These are phyloP conservation scores for Campoplex nolae DNA, from an alignment of 2,888 invertebrate genomes.

Conservation along the genomic window DNA sequence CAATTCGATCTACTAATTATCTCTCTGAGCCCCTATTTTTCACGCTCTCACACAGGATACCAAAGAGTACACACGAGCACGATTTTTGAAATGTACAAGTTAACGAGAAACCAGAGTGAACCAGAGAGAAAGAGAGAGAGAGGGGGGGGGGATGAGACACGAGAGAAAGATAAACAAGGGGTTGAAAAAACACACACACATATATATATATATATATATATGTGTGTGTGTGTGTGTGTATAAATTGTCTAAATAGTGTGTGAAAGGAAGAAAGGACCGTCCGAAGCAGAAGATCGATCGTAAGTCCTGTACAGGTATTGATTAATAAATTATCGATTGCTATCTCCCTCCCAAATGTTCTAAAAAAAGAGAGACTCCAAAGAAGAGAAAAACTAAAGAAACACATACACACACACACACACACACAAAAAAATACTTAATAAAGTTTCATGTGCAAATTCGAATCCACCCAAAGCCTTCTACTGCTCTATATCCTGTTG, in stretches of 20 bases:
- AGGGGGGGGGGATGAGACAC: neutral
- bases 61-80: constrained; percentile 24
- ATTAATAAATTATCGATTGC: constrained; percentile 37
- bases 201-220: constrained; percentile 13
- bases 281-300: constrained; percentile 64
- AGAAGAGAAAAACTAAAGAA: constrained; percentile 8
- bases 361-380: neutral
- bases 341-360: constrained; percentile 43
- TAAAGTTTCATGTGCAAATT: constrained; percentile 59
- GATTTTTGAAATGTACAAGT: constrained; percentile 11
- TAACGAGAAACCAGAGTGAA: neutral
- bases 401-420: constrained; percentile 5
- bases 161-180: neutral
- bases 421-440: constrained; percentile 16
- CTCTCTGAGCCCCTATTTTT: neutral
- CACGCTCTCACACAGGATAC: constrained; percentile 21
- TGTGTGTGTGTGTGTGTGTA: neutral
- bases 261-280: constrained; percentile 65
- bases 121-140: neutral
- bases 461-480: constrained; percentile 65
- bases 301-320: constrained; percentile 58
- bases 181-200: constrained; percentile 48
- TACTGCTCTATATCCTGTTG: constrained; percentile 59
- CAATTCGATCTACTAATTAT: constrained; percentile 37
- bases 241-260: constrained; percentile 44